These are phyloP conservation scores for Atractosteus spatula DNA, from an alignment of 2,113 vertebrate species.

Conservation along the genomic window DNA sequence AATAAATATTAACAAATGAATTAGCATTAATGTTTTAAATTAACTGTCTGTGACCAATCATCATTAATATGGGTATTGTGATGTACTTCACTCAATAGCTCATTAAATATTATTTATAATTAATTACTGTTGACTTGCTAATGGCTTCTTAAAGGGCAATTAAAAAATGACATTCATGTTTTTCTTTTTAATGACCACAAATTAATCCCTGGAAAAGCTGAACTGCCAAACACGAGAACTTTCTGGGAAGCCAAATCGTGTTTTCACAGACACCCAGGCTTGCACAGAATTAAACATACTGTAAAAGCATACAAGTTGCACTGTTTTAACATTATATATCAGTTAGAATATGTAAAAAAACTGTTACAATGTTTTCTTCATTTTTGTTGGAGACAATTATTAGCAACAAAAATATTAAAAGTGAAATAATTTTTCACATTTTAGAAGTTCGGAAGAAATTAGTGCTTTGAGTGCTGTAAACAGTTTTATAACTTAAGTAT, in stretches of 20 bases:
- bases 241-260: slow-evolving; percentile 18
- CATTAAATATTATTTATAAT: slow-evolving; percentile 67
- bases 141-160: slow-evolving; percentile 66
- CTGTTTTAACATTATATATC: too few relatives aligned
- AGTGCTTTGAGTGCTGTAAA: too few relatives aligned
- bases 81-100: slow-evolving; percentile 49
- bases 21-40: slow-evolving; percentile 62
- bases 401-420: too few relatives aligned
- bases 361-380: too few relatives aligned
- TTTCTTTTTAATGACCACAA: slow-evolving; percentile 49
- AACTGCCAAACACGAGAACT: slow-evolving; percentile 34
- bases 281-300: too few relatives aligned
- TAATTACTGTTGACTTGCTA: slow-evolving; percentile 64
- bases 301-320: too few relatives aligned
- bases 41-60: slow-evolving; percentile 57
- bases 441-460: too few relatives aligned
- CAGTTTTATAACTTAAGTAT: too few relatives aligned
- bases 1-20: slow-evolving; percentile 72
- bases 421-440: too few relatives aligned
- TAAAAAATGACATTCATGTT: slow-evolving; percentile 47
- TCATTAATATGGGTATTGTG: slow-evolving; percentile 57
- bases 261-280: slow-evolving; percentile 3
- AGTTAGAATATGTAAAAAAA: too few relatives aligned
- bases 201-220: slow-evolving; percentile 50
- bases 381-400: too few relatives aligned